Evolutionary conservation across 1,140 invertebrate genomes (phyloP), one percentile per base, ranked within the genome.

Genomic region (Triops cancriformis): DNA sequence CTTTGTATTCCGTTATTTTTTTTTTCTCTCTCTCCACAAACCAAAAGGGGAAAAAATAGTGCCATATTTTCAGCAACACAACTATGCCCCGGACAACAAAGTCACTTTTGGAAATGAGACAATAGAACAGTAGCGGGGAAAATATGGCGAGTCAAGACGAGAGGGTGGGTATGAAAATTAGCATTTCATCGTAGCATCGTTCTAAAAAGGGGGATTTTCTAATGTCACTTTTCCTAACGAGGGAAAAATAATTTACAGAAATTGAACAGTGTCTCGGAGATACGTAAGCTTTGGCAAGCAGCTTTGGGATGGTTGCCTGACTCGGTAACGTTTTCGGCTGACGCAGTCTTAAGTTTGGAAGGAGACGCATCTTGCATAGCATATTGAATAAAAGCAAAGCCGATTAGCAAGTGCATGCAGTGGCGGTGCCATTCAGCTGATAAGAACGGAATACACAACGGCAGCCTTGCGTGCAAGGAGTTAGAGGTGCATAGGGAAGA

Each of bases 361-460:
- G 51, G 9, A 64, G 51, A 64, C 0, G 51, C 51, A 64, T 64
- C 51, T 64, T 64, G 51, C 51, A 64, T 64, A 14, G 14, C 5
- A 64, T n/a, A 64, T 64, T 23, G 51, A 64, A 64, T 64, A 64
- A 64, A 64, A 64, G 51, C 51, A 64, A 64, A 64, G 51, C 51
- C 51, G 51, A 64, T 64, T 64, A 64, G 51, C 51, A 64, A 64
- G 51, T 64, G 51, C 51, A 64, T 64, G 51, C 51, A 64, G 23
- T 23, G 51, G 51, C 51, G 51, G 51, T 64, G 51, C 51, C 51
- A 23, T 64, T 64, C 51, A 64, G 51, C 51, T 64, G 51, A 64
- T 64, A 64, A 64, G 51, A 64, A 64, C 51, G 23, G 51, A 64
- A 64, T 64, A 64, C 18, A 45, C 14, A 64, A 64, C 51, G 51